Base-by-base conservation (phyloP, 2,888 invertebrate genomes). In the Tryphoninae sp. region DNA sequence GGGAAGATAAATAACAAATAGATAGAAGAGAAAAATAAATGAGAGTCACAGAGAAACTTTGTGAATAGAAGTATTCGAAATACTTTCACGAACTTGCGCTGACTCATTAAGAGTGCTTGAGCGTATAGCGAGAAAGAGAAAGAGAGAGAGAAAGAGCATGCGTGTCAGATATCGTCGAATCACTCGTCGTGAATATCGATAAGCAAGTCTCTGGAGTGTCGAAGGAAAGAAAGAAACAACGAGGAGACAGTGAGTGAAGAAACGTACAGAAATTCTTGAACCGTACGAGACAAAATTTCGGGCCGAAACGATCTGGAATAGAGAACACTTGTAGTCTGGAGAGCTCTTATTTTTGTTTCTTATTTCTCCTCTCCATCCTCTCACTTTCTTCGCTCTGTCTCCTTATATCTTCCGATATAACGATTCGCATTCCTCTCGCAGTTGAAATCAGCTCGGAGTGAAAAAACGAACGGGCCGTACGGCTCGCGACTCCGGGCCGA, bases 81-180 rank as follows among this genome's bases (percentile, higher is more conserved):
- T 78, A 78, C 71, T 75, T 78, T 67, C 81, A 81, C 81, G 81
- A 45, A 16, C 67, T 49, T 22, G 40, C 42, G 16, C 16, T 13
- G 65, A 61, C 75, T 75, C 81, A 81, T 81, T 81, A 75, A 78
- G 67, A 81, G 78, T 78, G 78, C 78, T 71, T 67, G 45, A 62
- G 23, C 81, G 81, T 78, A 62, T 61, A 45, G 58, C 55, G 33
- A 33, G 33, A 33, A 6, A 33, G 33, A 33, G 33, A 33, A 6
- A 33, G 6, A 33, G 33, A 33, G 33, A 33, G 7, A 33, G 33
- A 33, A 33, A 49, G 11, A 42, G 45, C 49, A 33, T 74, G 69
- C 65, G 78, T 16, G 75, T 53, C 68, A 45, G 68, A 64, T 76
- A 55, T 55, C 6, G 19, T 55, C 53, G 77, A 77, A 62, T 77